A percentile compares a stretch with the other conserved stretches of the same genome.
These are phyloP conservation scores for Myoxocephalus aenaeus DNA, from an alignment of 2,797 vertebrate genomes.

Conservation along the genomic window DNA sequence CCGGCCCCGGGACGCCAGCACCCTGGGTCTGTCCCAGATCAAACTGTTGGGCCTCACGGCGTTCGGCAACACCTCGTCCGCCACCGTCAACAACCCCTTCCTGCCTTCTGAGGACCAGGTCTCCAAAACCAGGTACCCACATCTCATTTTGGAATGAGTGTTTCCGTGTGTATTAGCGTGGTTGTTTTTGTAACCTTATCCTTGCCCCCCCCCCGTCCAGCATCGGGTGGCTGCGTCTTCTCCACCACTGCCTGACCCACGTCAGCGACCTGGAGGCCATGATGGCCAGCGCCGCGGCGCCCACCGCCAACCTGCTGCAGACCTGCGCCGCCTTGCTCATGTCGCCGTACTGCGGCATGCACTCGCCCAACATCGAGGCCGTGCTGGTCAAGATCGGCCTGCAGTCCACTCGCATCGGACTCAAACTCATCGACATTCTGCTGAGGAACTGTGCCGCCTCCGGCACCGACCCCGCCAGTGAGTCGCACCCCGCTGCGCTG, in stretches of 20 bases:
- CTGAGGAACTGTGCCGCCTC: conserved; percentile 97
- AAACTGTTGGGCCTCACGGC: conserved; percentile 96
- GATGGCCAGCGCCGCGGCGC: conserved; percentile 98
- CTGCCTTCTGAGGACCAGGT: conserved; percentile 99
- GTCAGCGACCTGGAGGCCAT: conserved; percentile 96
- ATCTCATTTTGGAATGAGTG: fast-evolving
- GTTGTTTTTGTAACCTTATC: not conserved
- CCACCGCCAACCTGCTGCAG: conserved; percentile 97
- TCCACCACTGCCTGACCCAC: conserved; percentile 98
- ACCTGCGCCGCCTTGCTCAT: conserved; percentile 97
- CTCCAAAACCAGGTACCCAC: conserved; percentile 94
- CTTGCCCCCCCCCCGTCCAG: conserved; percentile 73
- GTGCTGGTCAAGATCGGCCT: conserved; percentile 98
- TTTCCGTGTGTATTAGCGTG: not conserved
- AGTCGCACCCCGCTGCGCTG: conserved; percentile 45
- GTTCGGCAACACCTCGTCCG: conserved; percentile 97
- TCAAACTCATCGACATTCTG: conserved; percentile 97
- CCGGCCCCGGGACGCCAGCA: conserved; percentile 96
- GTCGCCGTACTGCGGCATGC: conserved; percentile 99
- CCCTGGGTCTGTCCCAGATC: conserved; percentile 96
- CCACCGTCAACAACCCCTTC: conserved; percentile 98
- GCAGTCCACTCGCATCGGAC: conserved; percentile 96
- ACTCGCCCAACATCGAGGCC: conserved; percentile 98
- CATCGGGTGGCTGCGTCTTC: conserved; percentile 96
- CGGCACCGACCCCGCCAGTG: conserved; percentile 96